phyloP scores from a whole-genome alignment of 2,797 vertebrate species.

The Streptopelia turtur region DNA sequence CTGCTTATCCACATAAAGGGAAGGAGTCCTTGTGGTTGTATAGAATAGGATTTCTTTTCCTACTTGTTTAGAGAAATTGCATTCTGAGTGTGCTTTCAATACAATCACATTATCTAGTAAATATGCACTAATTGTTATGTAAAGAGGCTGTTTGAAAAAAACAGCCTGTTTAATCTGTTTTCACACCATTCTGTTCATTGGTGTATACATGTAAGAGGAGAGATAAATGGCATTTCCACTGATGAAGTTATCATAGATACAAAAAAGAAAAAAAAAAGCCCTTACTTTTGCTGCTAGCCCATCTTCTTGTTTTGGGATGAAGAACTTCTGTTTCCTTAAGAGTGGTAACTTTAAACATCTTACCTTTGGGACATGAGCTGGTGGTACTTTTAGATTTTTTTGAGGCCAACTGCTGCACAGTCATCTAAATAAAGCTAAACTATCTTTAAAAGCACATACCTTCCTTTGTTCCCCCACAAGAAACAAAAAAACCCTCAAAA shows the following conservation, averaged over 20 bases:
- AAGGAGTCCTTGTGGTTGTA: neutral
- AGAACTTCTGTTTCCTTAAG: neutral
- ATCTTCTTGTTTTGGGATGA: neutral
- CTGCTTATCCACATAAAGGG: neutral
- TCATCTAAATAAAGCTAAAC: neutral
- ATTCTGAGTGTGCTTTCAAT: neutral
- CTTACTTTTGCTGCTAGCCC: neutral
- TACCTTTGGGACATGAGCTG: neutral
- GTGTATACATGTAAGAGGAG: neutral
- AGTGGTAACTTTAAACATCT: neutral
- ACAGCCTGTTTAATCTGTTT: neutral
- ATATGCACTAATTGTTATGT: neutral
- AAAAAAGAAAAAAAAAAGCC: neutral
- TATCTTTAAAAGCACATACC: neutral
- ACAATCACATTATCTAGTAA: neutral
- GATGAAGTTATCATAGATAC: neutral
- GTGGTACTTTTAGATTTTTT: neutral
- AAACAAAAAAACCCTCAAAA: neutral
- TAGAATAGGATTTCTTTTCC: neutral
- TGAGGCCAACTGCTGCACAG: neutral
- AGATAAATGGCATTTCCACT: neutral
- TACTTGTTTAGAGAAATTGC: neutral
- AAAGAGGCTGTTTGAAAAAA: neutral
- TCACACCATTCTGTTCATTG: neutral
- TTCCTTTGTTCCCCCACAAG: fast-evolving